Percentiles rank a stretch among this genome's conserved stretches.
These are phyloP conservation scores for Morone chrysops DNA, from an alignment of 2,113 vertebrate genomes.

Conservation along the genomic window DNA sequence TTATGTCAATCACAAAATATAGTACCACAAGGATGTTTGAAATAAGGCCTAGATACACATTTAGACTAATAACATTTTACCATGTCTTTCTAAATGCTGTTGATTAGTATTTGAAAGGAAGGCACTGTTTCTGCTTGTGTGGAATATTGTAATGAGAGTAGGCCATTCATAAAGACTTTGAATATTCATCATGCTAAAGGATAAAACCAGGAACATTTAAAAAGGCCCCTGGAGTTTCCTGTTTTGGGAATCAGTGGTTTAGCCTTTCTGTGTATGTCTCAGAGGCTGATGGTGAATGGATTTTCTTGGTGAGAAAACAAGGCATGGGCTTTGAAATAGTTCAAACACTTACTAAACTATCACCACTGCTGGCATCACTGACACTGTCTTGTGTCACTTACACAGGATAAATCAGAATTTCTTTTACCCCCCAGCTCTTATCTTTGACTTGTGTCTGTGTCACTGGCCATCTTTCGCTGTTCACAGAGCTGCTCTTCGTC, in stretches of 20 bases:
- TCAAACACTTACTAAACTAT: background rate
- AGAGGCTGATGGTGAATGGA: constrained; percentile 4
- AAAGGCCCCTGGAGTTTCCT: constrained; percentile 2
- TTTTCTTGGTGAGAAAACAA: constrained; percentile 14
- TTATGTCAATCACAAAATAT: too few relatives aligned
- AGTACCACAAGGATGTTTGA: too few relatives aligned
- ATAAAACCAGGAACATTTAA: background rate
- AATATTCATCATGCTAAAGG: constrained; percentile 1
- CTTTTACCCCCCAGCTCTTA: constrained; percentile 34
- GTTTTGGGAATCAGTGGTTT: constrained; percentile 1
- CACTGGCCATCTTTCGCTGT: constrained; percentile 6
- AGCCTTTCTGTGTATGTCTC: background rate
- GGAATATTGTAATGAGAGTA: background rate
- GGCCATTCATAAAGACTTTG: background rate
- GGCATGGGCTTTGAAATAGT: background rate
- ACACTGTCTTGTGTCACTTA: constrained; percentile 33
- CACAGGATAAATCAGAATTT: constrained; percentile 20
- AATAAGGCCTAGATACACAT: too few relatives aligned
- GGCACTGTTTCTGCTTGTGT: background rate
- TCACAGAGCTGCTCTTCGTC: constrained; percentile 59
- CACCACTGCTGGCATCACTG: background rate
- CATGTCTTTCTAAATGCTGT: background rate
- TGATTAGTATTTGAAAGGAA: background rate
- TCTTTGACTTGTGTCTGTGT: constrained; percentile 45
- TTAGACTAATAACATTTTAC: too few relatives aligned